Evolutionary conservation across 2,797 vertebrate species (phyloP).

Genomic region (Clarias pachynema): DNA sequence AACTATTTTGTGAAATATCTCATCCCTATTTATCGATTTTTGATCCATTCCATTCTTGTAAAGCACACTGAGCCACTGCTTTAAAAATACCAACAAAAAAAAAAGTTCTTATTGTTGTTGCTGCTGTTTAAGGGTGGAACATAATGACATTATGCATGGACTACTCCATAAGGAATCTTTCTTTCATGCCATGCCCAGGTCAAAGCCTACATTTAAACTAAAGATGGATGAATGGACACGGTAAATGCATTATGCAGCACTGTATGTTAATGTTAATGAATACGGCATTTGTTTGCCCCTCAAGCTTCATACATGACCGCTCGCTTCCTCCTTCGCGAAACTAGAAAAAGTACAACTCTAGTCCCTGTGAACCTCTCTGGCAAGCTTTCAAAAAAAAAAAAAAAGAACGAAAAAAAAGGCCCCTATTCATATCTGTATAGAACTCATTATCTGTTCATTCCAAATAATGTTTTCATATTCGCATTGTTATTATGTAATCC

Average conservation of each 20-base stretch:
- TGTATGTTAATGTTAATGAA: not conserved
- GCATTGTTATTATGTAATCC: not conserved
- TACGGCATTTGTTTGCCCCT: not conserved
- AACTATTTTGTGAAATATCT: not conserved
- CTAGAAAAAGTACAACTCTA: not conserved
- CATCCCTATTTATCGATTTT: not conserved
- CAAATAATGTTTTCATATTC: not conserved
- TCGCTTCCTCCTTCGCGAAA: not conserved
- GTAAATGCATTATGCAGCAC: not conserved
- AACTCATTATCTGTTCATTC: not conserved
- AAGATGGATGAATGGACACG: not conserved
- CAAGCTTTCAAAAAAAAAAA: not conserved
- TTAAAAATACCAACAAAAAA: not conserved
- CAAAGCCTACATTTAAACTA: not conserved
- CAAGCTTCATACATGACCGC: not conserved
- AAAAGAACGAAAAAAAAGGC: too few species aligned
- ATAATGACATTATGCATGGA: not conserved
- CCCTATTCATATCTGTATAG: not conserved
- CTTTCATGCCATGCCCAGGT: not conserved
- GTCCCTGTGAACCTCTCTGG: not conserved
- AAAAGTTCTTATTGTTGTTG: not conserved
- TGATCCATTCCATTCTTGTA: not conserved
- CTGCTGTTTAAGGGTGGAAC: not conserved
- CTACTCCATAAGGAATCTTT: not conserved
- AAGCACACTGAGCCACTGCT: not conserved